These are phyloP conservation scores for Platerodrilus igneus DNA, from an alignment of 2,888 invertebrate species.

Conservation along the genomic window DNA sequence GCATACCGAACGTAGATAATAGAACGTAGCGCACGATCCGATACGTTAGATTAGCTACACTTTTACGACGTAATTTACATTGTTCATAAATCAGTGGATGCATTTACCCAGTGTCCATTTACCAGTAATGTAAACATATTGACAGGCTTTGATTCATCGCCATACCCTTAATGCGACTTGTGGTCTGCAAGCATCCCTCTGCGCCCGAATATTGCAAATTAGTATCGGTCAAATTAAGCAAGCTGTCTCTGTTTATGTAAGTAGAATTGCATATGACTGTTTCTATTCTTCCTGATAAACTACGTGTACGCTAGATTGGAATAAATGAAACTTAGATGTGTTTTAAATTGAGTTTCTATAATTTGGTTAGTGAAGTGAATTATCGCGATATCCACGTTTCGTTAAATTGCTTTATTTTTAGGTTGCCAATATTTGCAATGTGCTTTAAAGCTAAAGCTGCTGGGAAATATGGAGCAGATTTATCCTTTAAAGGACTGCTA, in stretches of 20 bases:
- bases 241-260: background rate
- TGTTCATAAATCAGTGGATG: constrained; percentile 39
- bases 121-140: constrained; percentile 44
- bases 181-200: constrained; percentile 1
- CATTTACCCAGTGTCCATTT: constrained; percentile 39
- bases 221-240: background rate
- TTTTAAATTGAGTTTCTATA: constrained; percentile 15
- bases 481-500: too few species aligned
- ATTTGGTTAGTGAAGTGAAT: constrained; percentile 14
- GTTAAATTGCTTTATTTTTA: too few species aligned
- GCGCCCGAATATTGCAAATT: background rate
- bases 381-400: too few species aligned
- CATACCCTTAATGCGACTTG: constrained; percentile 31
- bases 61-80: constrained; percentile 40
- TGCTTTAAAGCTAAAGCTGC: too few species aligned
- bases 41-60: constrained; percentile 35
- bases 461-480: too few species aligned
- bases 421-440: too few species aligned
- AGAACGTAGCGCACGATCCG: constrained; percentile 11
- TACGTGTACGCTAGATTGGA: constrained; percentile 2
- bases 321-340: constrained; percentile 9
- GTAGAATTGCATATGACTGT: background rate
- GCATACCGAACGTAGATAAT: too few species aligned
- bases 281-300: background rate
- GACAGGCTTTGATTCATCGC: constrained; percentile 41